phyloP scores from a whole-genome alignment of 2,797 vertebrate genomes.

The Toxotes lorentzi region DNA sequence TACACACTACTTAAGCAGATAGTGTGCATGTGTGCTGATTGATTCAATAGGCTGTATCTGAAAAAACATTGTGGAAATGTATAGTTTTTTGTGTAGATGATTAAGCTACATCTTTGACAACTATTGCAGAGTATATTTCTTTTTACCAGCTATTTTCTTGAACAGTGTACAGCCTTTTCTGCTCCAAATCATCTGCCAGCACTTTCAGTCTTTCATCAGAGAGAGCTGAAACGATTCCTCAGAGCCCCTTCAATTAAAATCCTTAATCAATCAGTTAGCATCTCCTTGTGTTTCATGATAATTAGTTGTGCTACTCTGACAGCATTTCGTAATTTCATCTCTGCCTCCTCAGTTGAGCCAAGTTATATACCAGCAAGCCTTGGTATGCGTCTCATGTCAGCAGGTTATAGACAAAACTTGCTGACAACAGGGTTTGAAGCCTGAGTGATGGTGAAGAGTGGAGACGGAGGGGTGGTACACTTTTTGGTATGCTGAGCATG shows the following conservation, averaged over 20 bases:
- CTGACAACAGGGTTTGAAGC: slow-evolving; percentile 65
- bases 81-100: slow-evolving; percentile 31
- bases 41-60: slow-evolving; percentile 23
- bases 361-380: slow-evolving; percentile 48
- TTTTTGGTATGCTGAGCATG: slow-evolving; percentile 58
- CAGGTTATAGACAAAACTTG: slow-evolving; percentile 61
- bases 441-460: slow-evolving; percentile 41
- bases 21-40: slow-evolving; percentile 34
- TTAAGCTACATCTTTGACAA: slow-evolving; percentile 38
- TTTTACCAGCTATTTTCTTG: slow-evolving; percentile 52
- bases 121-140: slow-evolving; percentile 37
- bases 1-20: slow-evolving; percentile 25
- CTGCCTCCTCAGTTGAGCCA: slow-evolving; percentile 49
- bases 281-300: slow-evolving; percentile 74
- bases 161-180: slow-evolving; percentile 49
- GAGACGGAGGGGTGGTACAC: slow-evolving; percentile 13
- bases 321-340: slow-evolving; percentile 70
- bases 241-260: slow-evolving; percentile 77
- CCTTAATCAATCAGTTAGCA: slow-evolving; percentile 79
- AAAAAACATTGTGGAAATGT: slow-evolving; percentile 20
- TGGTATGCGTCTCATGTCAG: slow-evolving; percentile 58
- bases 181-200: slow-evolving; percentile 59
- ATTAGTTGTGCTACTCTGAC: slow-evolving; percentile 71
- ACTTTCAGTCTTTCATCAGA: slow-evolving; percentile 68
- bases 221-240: slow-evolving; percentile 66